Evolutionary conservation across 2,113 vertebrate genomes (phyloP).

Genomic region (Calyptommatus sinebrachiatus): DNA sequence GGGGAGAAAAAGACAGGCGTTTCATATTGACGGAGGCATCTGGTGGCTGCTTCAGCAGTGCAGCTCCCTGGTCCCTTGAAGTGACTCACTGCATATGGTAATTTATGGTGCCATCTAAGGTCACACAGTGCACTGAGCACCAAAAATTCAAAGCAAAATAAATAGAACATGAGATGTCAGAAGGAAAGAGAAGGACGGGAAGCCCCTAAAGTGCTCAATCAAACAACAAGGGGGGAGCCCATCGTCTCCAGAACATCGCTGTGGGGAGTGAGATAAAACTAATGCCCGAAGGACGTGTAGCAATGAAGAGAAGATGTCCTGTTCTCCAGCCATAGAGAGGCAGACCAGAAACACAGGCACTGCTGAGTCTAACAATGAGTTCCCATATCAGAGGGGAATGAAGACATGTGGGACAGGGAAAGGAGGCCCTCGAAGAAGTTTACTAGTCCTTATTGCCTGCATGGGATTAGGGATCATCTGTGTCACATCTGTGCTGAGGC

Average conservation of each 20-base stretch:
- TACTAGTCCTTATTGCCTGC: too few species aligned
- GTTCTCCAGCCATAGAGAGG: not conserved
- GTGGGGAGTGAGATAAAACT: constrained; percentile 6
- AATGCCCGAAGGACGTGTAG: not conserved
- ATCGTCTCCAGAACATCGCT: accelerated
- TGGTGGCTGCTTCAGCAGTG: not conserved
- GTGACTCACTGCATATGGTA: not conserved
- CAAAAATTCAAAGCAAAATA: accelerated
- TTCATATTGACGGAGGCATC: not conserved
- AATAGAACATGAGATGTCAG: accelerated
- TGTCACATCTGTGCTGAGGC: too few species aligned
- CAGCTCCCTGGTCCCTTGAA: not conserved
- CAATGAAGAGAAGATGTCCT: not conserved
- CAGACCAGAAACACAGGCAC: not conserved
- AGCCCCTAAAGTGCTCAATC: accelerated
- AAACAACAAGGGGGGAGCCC: not conserved
- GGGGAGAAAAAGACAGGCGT: not conserved
- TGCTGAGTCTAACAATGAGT: not conserved
- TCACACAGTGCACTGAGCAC: not conserved
- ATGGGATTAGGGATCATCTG: too few species aligned
- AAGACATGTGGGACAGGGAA: not conserved
- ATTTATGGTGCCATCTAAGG: not conserved
- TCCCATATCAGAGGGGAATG: not conserved
- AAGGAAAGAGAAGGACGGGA: not conserved
- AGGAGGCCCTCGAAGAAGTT: not conserved